phyloP scores from a whole-genome alignment of 2,888 invertebrate genomes.

The Ephialtes manifestator region DNA sequence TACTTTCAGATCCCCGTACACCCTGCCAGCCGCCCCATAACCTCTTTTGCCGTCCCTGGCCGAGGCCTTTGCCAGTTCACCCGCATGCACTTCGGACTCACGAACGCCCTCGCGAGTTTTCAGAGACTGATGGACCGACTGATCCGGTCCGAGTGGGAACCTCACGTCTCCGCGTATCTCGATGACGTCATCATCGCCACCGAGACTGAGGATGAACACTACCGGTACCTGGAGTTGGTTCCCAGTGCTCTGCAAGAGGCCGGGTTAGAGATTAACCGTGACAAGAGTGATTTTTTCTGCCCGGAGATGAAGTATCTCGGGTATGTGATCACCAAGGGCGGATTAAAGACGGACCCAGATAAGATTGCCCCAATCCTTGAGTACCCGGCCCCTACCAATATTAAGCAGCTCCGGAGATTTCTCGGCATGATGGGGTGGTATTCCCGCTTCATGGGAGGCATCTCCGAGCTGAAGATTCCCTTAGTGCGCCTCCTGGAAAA shows the following conservation, averaged over 20 bases:
- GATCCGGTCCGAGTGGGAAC: not conserved
- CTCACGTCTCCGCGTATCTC: no score
- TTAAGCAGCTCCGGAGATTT: constrained; percentile 70
- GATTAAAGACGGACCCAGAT: constrained; percentile 40
- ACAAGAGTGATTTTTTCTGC: constrained; percentile 50
- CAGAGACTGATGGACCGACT: constrained; percentile 35
- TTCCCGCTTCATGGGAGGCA: constrained; percentile 13
- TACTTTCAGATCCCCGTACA: constrained; percentile 3
- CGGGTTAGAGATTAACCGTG: constrained; percentile 32
- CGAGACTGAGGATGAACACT: constrained; percentile 38
- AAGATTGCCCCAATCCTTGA: constrained; percentile 42
- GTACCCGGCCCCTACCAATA: constrained; percentile 43
- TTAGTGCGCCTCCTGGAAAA: constrained; percentile 10
- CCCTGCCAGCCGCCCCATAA: not conserved
- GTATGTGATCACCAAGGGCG: constrained; percentile 4
- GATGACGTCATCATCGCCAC: no score
- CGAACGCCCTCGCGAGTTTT: not conserved
- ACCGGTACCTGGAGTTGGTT: not conserved
- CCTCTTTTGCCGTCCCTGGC: constrained; percentile 74
- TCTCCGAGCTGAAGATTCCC: constrained; percentile 5
- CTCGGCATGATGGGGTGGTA: constrained; percentile 71
- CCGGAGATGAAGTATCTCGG: constrained; percentile 66
- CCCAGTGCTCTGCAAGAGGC: not conserved
- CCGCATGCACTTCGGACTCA: no score
- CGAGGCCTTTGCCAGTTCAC: constrained; percentile 76